Evolutionary conservation across 1,140 invertebrate genomes (phyloP).

Genomic region (Caenorhabditis brenneri): DNA sequence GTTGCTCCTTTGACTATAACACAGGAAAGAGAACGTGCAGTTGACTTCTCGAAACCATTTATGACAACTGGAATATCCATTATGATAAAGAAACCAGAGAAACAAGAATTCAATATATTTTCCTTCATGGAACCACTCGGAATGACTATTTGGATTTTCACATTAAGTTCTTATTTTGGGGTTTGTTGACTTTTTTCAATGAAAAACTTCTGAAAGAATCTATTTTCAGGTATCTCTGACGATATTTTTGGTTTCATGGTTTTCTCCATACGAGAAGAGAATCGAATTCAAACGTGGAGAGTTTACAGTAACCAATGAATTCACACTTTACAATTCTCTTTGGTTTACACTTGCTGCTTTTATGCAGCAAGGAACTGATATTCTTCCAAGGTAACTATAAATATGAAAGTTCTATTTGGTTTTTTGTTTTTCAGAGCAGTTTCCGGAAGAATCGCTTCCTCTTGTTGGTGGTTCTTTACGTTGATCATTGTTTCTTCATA

Average conservation of each 20-base stretch:
- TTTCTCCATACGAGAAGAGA: constrained; percentile 83
- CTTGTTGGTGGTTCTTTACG: constrained; percentile 99
- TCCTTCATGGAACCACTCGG: constrained; percentile 97
- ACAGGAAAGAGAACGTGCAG: constrained; percentile 84
- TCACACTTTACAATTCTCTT: constrained; percentile 91
- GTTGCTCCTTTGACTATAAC: constrained; percentile 94
- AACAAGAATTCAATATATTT: constrained; percentile 82
- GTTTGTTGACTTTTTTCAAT: no score
- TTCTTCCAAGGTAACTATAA: constrained; percentile 82
- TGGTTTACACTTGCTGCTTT: constrained; percentile 96
- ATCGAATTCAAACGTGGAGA: constrained; percentile 72
- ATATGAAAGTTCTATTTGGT: background rate
- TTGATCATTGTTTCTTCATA: constrained; percentile 97
- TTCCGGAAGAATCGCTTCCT: constrained; percentile 90
- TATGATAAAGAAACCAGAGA: constrained; percentile 93
- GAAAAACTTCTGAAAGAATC: no score
- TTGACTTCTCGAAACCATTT: constrained; percentile 95
- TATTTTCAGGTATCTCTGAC: constrained; percentile 68
- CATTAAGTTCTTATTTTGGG: constrained; percentile 92
- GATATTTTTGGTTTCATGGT: constrained; percentile 79
- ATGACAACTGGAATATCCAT: constrained; percentile 96
- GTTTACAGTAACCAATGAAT: constrained; percentile 86
- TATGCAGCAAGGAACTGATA: constrained; percentile 97
- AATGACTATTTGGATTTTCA: constrained; percentile 95
- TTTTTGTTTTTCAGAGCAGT: constrained; percentile 77